Percentiles rank a stretch among this genome's conserved stretches.
phyloP scores from a whole-genome alignment of 2,797 vertebrate genomes.

The Acanthornis magna region DNA sequence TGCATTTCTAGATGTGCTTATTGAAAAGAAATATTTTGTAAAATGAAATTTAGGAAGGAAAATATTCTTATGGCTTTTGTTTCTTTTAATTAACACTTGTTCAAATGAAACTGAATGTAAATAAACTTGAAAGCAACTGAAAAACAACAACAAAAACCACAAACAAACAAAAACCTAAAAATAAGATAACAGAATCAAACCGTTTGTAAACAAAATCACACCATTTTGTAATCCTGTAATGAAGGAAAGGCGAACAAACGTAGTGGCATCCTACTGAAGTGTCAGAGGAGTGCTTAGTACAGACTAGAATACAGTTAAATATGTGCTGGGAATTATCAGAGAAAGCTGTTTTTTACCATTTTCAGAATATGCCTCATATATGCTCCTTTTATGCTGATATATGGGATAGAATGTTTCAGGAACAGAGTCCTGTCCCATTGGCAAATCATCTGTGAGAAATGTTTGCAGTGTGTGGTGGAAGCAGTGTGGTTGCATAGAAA shows the following conservation, averaged over 20 bases:
- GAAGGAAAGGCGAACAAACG: not conserved
- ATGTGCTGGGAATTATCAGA: not conserved
- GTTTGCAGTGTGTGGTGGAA: not conserved
- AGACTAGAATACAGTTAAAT: not conserved
- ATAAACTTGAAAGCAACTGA: not conserved
- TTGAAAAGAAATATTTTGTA: not conserved
- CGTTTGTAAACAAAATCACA: not conserved
- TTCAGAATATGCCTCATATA: not conserved
- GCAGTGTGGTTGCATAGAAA: not conserved
- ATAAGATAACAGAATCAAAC: not conserved
- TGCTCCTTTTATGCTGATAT: not conserved
- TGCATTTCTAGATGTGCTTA: not conserved
- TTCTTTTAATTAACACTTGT: not conserved
- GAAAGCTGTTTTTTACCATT: not conserved
- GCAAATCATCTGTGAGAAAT: not conserved
- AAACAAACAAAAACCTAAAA: not conserved
- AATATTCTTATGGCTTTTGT: not conserved
- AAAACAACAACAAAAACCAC: not conserved
- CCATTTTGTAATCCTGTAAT: not conserved
- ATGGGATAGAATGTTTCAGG: not conserved
- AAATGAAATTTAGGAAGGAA: not conserved
- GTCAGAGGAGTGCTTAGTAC: not conserved
- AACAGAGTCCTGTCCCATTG: not conserved
- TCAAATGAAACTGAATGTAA: not conserved
- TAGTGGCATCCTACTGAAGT: not conserved